Evolutionary conservation across 2,888 invertebrate genomes (phyloP), one percentile per base, ranked within the genome.

Genomic region (Adelognathus sp.): DNA sequence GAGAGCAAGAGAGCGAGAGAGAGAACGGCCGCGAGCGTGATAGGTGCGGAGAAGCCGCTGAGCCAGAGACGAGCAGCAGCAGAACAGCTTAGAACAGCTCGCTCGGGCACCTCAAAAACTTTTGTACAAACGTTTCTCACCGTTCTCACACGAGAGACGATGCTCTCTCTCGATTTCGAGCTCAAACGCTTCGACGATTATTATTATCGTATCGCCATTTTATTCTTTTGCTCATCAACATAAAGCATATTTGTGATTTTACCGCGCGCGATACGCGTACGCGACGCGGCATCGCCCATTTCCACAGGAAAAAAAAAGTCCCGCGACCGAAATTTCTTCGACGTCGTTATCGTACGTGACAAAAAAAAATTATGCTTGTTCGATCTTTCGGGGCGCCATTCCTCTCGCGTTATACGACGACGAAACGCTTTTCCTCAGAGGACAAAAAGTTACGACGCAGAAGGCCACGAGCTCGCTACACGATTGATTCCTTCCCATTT

Each of bases 161-260:
- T n/a, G n/a, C 24, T 64, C 44, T 44, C 44, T 50, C 50, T n/a
- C 21, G 21, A 11, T 18, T 63, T 58, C 61, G 61, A 69, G 33
- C 21, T 46, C 24, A 46, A 36, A 63, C 66, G 41, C 56, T 69
- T 63, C 63, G 73, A 58, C 69, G 50, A 58, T 60, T 21, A 73
- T 61, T 27, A 61, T 61, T 41, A 67, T 78, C 56, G 21, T 64
- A 21, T 72, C 29, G 54, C 44, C 36, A 61, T 67, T 52, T 58
- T 36, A 6, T 2, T 52, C 39, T 46, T 27, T 18, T 18, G 33
- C 16, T 18, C 27, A 41, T 18, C 56, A 24, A 33, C 33, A 18
- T 50, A 14, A 9, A 50, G 16, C 14, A 56, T 11, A 54, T 41
- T 31, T 36, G 29, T 54, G 27, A 21, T 58, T 33, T 50, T 21